A percentile compares a stretch with the other conserved stretches of the same genome.
phyloP scores from a whole-genome alignment of 1,140 invertebrate species.

The Sitobion miscanthi region DNA sequence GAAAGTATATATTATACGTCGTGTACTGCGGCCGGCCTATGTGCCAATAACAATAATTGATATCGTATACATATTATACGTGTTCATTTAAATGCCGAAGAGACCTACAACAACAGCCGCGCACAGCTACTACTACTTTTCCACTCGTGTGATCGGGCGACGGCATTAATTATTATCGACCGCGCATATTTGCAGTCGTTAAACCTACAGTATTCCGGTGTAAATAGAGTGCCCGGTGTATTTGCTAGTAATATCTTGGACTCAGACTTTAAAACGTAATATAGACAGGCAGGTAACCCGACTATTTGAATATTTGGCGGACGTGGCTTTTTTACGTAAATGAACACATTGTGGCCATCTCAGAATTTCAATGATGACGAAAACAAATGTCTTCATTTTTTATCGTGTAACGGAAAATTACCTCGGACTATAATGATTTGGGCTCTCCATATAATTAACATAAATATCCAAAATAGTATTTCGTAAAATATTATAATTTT shows the following conservation, averaged over 20 bases:
- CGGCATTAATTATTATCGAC: neutral
- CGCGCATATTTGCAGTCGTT: neutral
- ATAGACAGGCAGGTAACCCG: neutral
- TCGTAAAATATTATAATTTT: neutral
- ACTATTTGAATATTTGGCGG: neutral
- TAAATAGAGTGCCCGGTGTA: neutral
- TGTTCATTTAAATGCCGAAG: slow-evolving; percentile 26
- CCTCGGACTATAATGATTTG: too few species aligned
- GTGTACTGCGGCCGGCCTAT: neutral
- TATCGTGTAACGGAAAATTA: neutral
- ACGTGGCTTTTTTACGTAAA: neutral
- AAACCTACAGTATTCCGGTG: neutral
- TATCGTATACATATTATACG: neutral
- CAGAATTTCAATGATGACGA: neutral
- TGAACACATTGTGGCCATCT: neutral
- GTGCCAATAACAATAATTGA: slow-evolving; percentile 40
- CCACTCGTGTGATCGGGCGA: neutral
- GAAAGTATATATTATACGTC: neutral
- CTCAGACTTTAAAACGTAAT: neutral
- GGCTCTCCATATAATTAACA: too few species aligned
- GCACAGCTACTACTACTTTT: neutral
- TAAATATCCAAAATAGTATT: neutral
- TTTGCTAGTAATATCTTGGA: neutral
- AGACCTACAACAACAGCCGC: neutral
- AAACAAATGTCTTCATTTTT: too few species aligned